Conservation (phyloP, 2,113 vertebrate genomes). For the Urocynchramus pylzowi region DNA sequence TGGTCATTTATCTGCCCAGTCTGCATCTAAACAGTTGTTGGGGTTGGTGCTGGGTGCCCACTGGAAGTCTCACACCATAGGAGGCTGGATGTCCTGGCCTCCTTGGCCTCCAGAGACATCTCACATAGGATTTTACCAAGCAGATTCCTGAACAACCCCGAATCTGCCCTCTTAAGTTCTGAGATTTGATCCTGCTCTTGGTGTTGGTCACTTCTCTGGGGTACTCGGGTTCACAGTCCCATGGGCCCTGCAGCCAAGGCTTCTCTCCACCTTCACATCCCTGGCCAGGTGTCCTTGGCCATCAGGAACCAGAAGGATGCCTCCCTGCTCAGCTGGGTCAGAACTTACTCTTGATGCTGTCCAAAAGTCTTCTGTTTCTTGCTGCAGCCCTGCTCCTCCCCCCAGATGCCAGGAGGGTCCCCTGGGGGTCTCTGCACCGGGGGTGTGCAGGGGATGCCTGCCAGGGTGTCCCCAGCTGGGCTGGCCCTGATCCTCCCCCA, state of each 20-base stretch:
- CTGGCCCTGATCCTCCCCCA: not conserved
- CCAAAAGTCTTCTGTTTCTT: not conserved
- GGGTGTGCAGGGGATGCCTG: not conserved
- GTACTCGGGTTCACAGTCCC: not conserved
- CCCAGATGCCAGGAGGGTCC: not conserved
- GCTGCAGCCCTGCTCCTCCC: not conserved
- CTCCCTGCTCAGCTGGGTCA: not conserved
- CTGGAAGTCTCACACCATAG: not conserved
- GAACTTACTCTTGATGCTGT: not conserved
- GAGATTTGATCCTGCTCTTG: not conserved
- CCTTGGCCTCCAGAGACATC: not conserved
- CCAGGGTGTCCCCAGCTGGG: accelerated
- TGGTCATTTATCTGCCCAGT: not conserved
- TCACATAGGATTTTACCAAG: not conserved
- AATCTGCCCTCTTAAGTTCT: not conserved
- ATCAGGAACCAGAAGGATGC: not conserved
- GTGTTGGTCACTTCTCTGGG: not conserved
- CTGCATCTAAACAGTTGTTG: not conserved
- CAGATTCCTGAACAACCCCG: not conserved
- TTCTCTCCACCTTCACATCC: not conserved
- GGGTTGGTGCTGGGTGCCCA: not conserved
- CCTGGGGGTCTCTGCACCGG: too few relatives aligned
- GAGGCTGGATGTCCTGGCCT: not conserved
- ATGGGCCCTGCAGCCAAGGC: not conserved
- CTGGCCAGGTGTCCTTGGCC: not conserved